A percentile compares a stretch with the other conserved stretches of the same genome.
Evolutionary conservation across 2,797 vertebrate species (phyloP).

Genomic region (Hirundo rustica): DNA sequence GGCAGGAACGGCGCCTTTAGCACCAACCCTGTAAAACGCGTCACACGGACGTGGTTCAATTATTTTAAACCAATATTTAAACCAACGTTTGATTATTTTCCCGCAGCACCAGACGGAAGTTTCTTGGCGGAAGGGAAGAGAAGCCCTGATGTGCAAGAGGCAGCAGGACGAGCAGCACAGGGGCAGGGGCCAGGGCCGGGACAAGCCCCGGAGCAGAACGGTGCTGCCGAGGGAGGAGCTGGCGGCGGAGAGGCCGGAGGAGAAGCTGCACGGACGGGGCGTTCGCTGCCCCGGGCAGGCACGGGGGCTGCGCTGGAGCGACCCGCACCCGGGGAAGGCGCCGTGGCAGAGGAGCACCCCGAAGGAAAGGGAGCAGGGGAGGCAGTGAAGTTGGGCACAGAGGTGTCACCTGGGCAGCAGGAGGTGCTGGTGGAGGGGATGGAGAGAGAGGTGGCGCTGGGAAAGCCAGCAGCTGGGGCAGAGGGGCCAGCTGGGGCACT

Average conservation of each 20-base stretch:
- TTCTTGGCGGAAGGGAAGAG: not conserved
- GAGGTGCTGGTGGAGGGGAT: not conserved
- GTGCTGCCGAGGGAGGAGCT: not conserved
- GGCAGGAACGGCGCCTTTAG: not conserved
- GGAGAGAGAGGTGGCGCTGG: not conserved
- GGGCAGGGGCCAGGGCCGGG: not conserved
- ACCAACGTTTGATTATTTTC: conserved; percentile 19
- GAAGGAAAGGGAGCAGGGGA: not conserved
- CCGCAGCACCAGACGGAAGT: conserved; percentile 17
- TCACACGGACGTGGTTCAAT: not conserved
- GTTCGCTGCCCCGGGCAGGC: not conserved
- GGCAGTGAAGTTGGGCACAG: not conserved
- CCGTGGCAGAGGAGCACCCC: not conserved
- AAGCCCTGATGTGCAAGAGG: not conserved
- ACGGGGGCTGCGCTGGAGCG: not conserved
- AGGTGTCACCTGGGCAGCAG: not conserved
- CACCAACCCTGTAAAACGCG: not conserved
- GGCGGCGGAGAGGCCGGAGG: fast-evolving
- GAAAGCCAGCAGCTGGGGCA: not conserved
- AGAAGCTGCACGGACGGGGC: fast-evolving
- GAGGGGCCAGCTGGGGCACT: not conserved
- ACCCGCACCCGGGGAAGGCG: not conserved
- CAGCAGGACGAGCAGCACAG: not conserved
- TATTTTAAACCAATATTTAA: too few relatives aligned
- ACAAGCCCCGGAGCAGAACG: not conserved